A percentile compares a stretch with the other conserved stretches of the same genome.
Evolutionary conservation across 2,888 invertebrate species (phyloP).

Genomic region (Dermolepida albohirtum): DNA sequence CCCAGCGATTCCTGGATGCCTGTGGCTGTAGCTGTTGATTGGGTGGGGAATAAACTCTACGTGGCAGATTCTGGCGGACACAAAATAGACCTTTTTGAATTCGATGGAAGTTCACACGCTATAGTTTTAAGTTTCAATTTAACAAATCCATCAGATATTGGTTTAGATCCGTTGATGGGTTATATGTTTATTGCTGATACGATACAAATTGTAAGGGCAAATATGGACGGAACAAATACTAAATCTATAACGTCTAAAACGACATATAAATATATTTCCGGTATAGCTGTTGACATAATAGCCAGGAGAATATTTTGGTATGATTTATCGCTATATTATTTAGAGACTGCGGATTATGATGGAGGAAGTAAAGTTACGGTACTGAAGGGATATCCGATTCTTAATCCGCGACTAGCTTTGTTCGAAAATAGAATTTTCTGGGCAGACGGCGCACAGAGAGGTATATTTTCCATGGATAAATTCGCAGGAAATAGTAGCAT

Average conservation of each 20-base stretch:
- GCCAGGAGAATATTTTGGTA: slow-evolving; percentile 95
- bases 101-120: slow-evolving; percentile 88
- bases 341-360: slow-evolving; percentile 95
- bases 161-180: slow-evolving; percentile 92
- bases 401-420: slow-evolving; percentile 83
- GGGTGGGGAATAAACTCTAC: slow-evolving; percentile 96
- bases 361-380: slow-evolving; percentile 85
- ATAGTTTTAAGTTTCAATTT: slow-evolving; percentile 92
- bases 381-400: slow-evolving; percentile 84
- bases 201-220: slow-evolving; percentile 84
- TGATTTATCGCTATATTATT: slow-evolving; percentile 93
- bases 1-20: slow-evolving; percentile 92
- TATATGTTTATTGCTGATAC: slow-evolving; percentile 89
- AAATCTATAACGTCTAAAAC: slow-evolving; percentile 90
- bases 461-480: slow-evolving; percentile 88
- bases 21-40: slow-evolving; percentile 93
- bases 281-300: slow-evolving; percentile 91
- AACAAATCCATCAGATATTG: slow-evolving; percentile 91
- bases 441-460: slow-evolving; percentile 92
- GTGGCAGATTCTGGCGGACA: slow-evolving; percentile 93
- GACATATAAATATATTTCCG: slow-evolving; percentile 88
- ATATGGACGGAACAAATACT: slow-evolving; percentile 93
- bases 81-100: slow-evolving; percentile 93
- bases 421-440: slow-evolving; percentile 91
- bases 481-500: slow-evolving; percentile 84